Base-by-base conservation (phyloP, 2,888 invertebrate species). In the Catocala fraxini region DNA sequence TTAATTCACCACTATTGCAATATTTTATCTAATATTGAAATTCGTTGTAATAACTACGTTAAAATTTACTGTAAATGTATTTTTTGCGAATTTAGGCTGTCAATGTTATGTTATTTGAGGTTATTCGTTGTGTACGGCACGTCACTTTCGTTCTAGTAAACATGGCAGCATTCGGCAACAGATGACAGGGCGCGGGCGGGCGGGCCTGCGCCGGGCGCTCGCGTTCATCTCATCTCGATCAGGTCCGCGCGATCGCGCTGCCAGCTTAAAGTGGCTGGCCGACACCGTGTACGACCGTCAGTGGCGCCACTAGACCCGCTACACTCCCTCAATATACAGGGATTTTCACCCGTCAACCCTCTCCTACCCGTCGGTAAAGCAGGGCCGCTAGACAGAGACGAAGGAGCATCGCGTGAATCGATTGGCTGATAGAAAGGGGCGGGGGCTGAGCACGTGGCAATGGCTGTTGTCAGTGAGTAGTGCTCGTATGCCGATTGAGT, bases 141-240 rank as follows among this genome's bases (percentile, higher is more conserved):
- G 92, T 90, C 92, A 89, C 89, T 90, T 88, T 88, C 83, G 85
- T 84, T 87, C 89, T 89, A 87, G 93, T 93, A 93, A 93, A 92
- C 93, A 94, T 93, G 92, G 92, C 93, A 92, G 91, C 88, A 87
- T 77, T 87, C 82, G 89, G 91, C 92, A 93, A 92, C 93, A 93
- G 93, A 92, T 93, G 93, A 92, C 86, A 87, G 87, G 89, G 91
- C 91, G 91, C 91, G 90, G 90, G 90, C 89, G 88, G 80, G 83
- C 90, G 89, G 75, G 87, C 90, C 91, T 93, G 92, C 92, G 92
- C 92, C 91, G 77, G 81, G 80, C 77, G 80, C 77, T 83, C 85
- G 81, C 72, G 80, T 81, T 91, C 91, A 91, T 92, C 89, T 91
- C 93, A 91, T 92, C 85, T 84, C 88, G 83, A 73, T 73, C 73